Base-by-base conservation (phyloP, 2,888 invertebrate species). In the Pantelozetes paolii region DNA sequence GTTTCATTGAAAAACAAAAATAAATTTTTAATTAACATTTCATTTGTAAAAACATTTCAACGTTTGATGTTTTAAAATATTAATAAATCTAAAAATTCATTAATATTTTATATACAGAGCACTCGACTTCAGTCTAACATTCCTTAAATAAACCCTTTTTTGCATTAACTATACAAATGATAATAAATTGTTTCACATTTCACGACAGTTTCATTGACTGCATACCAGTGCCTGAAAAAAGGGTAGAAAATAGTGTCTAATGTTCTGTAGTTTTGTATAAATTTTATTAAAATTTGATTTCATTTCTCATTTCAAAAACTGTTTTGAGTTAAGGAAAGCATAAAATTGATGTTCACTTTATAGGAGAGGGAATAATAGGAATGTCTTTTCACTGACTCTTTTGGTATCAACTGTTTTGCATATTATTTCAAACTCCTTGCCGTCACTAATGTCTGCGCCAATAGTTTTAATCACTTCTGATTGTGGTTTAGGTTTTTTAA, bases 201-300 rank as follows among this genome's bases (percentile, higher is more conserved):
- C 50, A 50, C 2, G 20, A 50, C 50, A 50, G n/a, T 20, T 50
- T 50, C 50, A 20, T 8, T n/a, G 20, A 50, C n/a, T n/a, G 20
- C 8, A 20, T n/a, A 45, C n/a, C 13, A 5, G 20, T 50, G 18
- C 20, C 20, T 3, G 20, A 18, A 50, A 50, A 50, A 50, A 20
- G 50, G 50, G 20, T 6, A 1, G 20, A 20, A 20, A 50, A 20
- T 18, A 50, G 50, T 50, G 50, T 50, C 20, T 8, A 20, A n/a
- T n/a, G 6, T n/a, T 50, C 2, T 9, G 9, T 36, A 50, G 50
- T 28, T 59, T 28, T 28, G 32, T 26, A 32, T 23, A 23, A 59
- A 59, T 59, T 28, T 59, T 59, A 59, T 59, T 59, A 57, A 59
- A 23, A 23, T 28, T 28, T 59, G 59, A 59, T 59, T 59, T 23